Evolutionary conservation across 2,888 invertebrate species (phyloP), one percentile per base, ranked within the genome.

Genomic region (Anarsia innoxiella): DNA sequence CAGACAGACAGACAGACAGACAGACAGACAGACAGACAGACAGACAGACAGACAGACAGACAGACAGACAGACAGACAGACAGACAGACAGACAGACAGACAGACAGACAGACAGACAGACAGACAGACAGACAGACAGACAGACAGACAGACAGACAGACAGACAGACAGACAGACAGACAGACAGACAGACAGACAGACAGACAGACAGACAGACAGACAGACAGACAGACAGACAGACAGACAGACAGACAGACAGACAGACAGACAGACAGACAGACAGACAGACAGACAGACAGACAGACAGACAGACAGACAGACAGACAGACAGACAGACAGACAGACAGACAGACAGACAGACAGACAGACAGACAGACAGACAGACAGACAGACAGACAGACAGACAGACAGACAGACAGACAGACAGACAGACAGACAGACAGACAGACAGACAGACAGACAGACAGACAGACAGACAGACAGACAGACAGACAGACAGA

Each of bases 311-410:
- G 33, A 25, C 4, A 19, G 33, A 25, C 19, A 16, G 35, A 27
- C 12, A 13, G 35, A 27, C 26, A 23, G 28, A 27, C 26, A 23
- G 35, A 16, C 26, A 23, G 35, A 27, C 19, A 23, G 35, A 27
- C 12, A 23, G 35, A 27, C 19, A 23, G 35, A 27, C 12, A 23
- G 35, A 27, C 19, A 23, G 35, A 27, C 8, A 23, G 35, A 16
- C 19, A 23, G 35, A 27, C 12, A 23, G 35, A 27, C 19, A 23
- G 27, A 27, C 12, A 23, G 35, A 16, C 11, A 23, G 35, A 27
- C 8, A 23, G 35, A 27, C 19, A 23, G 35, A 27, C 9, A 23
- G 35, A 27, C n/a, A 23, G 35, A 27, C 12, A 23, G 35, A 16
- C 11, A 23, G 35, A 27, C 3, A 23, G 35, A 27, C 19, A 23